Base-by-base conservation (phyloP, 2,113 vertebrate genomes). In the Pagrus major region DNA sequence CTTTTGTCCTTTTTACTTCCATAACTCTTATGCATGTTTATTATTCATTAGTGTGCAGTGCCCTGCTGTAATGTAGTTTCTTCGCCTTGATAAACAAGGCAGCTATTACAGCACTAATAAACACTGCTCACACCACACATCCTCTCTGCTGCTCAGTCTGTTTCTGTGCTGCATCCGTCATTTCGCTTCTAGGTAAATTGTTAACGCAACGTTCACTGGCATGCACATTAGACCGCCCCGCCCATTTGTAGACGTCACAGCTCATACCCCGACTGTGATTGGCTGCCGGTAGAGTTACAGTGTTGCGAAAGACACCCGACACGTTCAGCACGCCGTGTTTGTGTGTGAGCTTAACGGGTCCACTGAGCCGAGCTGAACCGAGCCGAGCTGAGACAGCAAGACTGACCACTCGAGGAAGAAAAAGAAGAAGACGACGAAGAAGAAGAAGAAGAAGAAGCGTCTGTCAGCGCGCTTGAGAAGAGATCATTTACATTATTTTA, bases 101-200 rank as follows among this genome's bases (percentile, higher is more conserved):
- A 15, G 35, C 14, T 2, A 20, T 46, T 23, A 56, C 11, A 33
- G 20, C 6, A 3, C 20, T 20, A 11, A 8, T 39, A 35, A 11
- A 60, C 15, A 29, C 31, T 20, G 23, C 49, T 39, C 16, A 39
- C 3, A 27, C 21, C 16, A 35, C 5, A 18, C 3, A 8, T 11
- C 21, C 16, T 9, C 37, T 5, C 25, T 39, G 14, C 27, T 29
- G n/a, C n/a, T n/a, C n/a, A n/a, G n/a, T n/a, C n/a, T n/a, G n/a
- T 20, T 23, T 25, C 65, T 20, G 35, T 9, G 12, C 44, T 15
- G 2, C 21, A 33, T 41, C 23, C n/a, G n/a, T n/a, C n/a, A n/a
- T n/a, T n/a, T n/a, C n/a, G n/a, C n/a, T n/a, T n/a, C n/a, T n/a
- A 31, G 76, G 71, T 69, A 9, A 86, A 88, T 78, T 31, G 67